phyloP scores from a whole-genome alignment of 2,888 invertebrate species.

The Pristionchus exspectatus region DNA sequence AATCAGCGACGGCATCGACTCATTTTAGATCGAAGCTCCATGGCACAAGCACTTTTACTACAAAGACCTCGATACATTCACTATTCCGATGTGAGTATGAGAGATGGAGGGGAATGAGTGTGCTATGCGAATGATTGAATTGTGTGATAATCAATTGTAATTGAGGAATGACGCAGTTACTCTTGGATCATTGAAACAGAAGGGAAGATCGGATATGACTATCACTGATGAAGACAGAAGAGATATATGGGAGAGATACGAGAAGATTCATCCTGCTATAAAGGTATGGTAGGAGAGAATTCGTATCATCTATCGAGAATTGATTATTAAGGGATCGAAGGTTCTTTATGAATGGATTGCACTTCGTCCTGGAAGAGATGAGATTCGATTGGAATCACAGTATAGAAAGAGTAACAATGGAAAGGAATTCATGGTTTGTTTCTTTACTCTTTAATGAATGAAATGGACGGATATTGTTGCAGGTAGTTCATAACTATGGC shows the following conservation, averaged over 20 bases:
- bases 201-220: constrained; percentile 64
- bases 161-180: constrained; percentile 65
- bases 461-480: constrained; percentile 39
- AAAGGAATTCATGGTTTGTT: constrained; percentile 60
- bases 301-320: background rate
- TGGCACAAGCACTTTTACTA: constrained; percentile 92
- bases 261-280: constrained; percentile 69
- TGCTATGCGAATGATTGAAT: background rate
- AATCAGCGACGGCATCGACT: background rate
- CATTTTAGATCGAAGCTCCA: constrained; percentile 86
- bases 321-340: constrained; percentile 62
- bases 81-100: constrained; percentile 69
- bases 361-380: constrained; percentile 67
- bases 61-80: constrained; percentile 68
- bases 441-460: background rate
- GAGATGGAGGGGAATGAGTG: background rate
- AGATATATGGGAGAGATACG: constrained; percentile 69
- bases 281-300: constrained; percentile 58
- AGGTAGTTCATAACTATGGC: constrained; percentile 74
- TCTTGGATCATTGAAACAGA: constrained; percentile 70
- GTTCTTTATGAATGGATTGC: constrained; percentile 70
- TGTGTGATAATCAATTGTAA: background rate
- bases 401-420: constrained; percentile 56
- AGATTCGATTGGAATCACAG: constrained; percentile 63
- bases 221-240: constrained; percentile 70